Evolutionary conservation across 2,888 invertebrate species (phyloP).

Genomic region (Baccha elongata): DNA sequence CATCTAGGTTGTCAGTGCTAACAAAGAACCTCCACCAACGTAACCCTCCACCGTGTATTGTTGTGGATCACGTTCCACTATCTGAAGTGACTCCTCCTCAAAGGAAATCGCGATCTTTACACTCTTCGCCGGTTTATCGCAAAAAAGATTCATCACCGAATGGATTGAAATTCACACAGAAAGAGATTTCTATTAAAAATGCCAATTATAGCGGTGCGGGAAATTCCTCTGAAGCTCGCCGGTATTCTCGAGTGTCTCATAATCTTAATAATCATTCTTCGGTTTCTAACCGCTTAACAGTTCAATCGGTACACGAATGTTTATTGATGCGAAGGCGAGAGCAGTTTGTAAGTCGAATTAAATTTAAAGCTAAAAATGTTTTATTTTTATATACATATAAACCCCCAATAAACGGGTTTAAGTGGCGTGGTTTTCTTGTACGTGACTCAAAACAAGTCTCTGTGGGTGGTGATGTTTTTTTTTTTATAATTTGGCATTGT

Average conservation of each 20-base stretch:
- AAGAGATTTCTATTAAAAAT: conserved; percentile 24
- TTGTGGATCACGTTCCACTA: conserved; percentile 76
- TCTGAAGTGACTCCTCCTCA: conserved; percentile 74
- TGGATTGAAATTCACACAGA: conserved; percentile 41
- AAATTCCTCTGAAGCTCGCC: conserved; percentile 44
- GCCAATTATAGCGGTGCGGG: conserved; percentile 13
- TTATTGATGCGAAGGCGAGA: conserved; percentile 61
- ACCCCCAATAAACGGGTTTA: neutral
- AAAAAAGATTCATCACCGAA: conserved; percentile 77
- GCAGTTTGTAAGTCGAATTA: conserved; percentile 56
- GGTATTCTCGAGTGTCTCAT: conserved; percentile 32
- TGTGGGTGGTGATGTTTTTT: neutral
- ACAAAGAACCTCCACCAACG: conserved; percentile 74
- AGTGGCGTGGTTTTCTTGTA: neutral
- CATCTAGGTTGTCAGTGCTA: conserved; percentile 78
- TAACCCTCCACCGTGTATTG: conserved; percentile 72
- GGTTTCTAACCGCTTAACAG: conserved; percentile 35
- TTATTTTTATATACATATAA: neutral
- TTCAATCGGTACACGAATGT: conserved; percentile 42
- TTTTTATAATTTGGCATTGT: neutral
- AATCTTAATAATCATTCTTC: conserved; percentile 4
- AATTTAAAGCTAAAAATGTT: conserved; percentile 8
- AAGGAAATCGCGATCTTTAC: conserved; percentile 80
- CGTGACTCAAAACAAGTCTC: neutral
- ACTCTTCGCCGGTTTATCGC: conserved; percentile 80